phyloP scores from a whole-genome alignment of 2,888 invertebrate species.

The Eristalinus sepulchralis region DNA sequence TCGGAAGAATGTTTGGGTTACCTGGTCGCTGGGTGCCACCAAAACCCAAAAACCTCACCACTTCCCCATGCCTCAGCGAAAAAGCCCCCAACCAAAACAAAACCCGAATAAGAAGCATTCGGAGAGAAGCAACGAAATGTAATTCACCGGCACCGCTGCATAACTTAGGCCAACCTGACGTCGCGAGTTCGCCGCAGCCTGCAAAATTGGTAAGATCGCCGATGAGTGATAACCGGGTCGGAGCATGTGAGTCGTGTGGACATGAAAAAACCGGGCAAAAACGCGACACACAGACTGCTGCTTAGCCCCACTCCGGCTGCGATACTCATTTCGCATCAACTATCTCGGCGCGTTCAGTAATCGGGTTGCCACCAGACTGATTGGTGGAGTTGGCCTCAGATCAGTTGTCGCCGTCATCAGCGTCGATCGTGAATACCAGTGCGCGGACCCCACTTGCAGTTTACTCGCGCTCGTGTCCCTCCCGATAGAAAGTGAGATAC shows the following conservation, averaged over 20 bases:
- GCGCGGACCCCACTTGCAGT: background rate
- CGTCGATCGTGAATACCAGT: background rate
- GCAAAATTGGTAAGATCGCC: slow-evolving; percentile 40
- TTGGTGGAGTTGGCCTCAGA: slow-evolving; percentile 45
- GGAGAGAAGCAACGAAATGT: background rate
- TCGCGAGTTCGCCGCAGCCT: slow-evolving; percentile 31
- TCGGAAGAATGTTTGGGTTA: slow-evolving; percentile 16
- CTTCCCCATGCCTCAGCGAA: slow-evolving; percentile 34
- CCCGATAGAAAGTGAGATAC: slow-evolving; percentile 14
- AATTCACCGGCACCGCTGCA: slow-evolving; percentile 25
- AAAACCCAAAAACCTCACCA: slow-evolving; percentile 44
- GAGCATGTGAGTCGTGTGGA: slow-evolving; percentile 37
- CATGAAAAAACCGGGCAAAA: background rate
- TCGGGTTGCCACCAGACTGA: slow-evolving; percentile 61
- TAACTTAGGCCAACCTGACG: slow-evolving; percentile 13
- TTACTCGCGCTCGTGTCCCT: background rate
- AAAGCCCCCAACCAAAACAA: slow-evolving; percentile 25
- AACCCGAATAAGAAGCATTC: background rate
- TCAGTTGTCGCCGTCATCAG: background rate
- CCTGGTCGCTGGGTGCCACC: slow-evolving; percentile 13
- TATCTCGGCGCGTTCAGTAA: slow-evolving; percentile 40
- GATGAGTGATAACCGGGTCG: slow-evolving; percentile 35
- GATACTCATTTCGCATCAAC: slow-evolving; percentile 22
- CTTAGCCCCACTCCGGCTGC: slow-evolving; percentile 15
- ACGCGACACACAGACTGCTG: background rate